These are phyloP conservation scores for Microtus oregoni DNA, from an alignment of 2,113 vertebrate genomes.

Conservation along the genomic window DNA sequence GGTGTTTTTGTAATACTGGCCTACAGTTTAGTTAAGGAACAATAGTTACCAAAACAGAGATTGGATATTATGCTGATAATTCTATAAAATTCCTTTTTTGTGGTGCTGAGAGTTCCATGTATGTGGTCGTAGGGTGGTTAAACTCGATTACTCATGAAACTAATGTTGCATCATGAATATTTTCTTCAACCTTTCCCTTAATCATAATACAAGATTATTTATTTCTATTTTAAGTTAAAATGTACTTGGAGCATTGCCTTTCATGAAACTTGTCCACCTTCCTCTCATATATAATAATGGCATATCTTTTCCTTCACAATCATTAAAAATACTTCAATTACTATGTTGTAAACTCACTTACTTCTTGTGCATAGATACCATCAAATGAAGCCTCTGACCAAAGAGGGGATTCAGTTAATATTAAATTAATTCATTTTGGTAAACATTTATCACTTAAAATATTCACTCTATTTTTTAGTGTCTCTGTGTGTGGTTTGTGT, in stretches of 20 bases:
- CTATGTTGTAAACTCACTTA: background rate
- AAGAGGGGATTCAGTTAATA: background rate
- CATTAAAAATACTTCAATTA: background rate
- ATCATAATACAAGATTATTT: background rate
- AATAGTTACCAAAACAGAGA: background rate
- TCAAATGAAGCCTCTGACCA: slow-evolving; percentile 1
- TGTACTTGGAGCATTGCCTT: background rate
- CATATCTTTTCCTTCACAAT: slow-evolving; percentile 5
- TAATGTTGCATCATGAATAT: background rate
- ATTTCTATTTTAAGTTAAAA: slow-evolving; percentile 13
- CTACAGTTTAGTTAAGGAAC: background rate
- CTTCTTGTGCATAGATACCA: background rate
- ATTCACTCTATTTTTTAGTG: background rate
- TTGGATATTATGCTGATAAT: background rate
- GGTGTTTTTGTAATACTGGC: background rate
- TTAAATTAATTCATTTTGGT: background rate
- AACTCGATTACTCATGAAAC: background rate
- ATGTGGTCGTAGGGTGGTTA: background rate
- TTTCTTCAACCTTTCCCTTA: background rate
- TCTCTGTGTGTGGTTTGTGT: background rate
- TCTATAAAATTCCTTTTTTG: background rate
- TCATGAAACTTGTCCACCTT: background rate
- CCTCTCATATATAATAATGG: background rate
- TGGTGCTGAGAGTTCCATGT: background rate
- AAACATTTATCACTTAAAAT: background rate